Base-by-base conservation (phyloP, 2,113 vertebrate genomes). In the Oncorhynchus clarkii region DNA sequence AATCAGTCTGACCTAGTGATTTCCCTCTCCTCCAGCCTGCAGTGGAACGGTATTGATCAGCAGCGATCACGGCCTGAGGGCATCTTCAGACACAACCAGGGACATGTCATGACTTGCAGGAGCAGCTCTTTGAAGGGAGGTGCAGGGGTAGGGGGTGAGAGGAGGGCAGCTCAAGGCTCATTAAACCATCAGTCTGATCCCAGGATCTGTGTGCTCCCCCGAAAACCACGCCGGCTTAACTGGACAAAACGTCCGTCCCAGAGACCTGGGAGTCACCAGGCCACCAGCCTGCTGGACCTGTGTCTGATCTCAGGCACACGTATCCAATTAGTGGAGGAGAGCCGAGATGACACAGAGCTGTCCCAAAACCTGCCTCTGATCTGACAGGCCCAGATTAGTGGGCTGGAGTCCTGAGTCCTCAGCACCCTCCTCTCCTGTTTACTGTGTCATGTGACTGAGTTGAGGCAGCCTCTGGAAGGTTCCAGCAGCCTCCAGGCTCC, bases 31-130 rank as follows among this genome's bases (percentile, higher is more conserved):
- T 83, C 90, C 74, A 92, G 85, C 83, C 86, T 91, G 92, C 87
- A 86, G 88, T 90, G 89, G 89, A 85, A 84, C 84, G 88, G 79
- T 92, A 94, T 94, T 92, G 93, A 94, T 91, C 82, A 90, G 82
- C 75, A 89, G 82, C 89, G 85, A 91, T 93, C 90, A 88, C 91
- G 86, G 90, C 93, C 91, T 92, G 78, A 82, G 90, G 92, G 90
- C 89, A 88, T 88, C 84, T 89, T 79, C 88, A 84, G 72, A 85
- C 83, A 91, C 79, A 90, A 24, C 62, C 16, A 26, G 68, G 68
- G 68, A 49, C 68, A 70, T 3, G 20, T 70, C 68, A n/a, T 45
- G 68, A n/a, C 68, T 70, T 27, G 16, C n/a, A 24, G 39, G 29
- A 45, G 57, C 14, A 60, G 13, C 16, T 48, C 39, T 64, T 3